Evolutionary conservation across 2,113 vertebrate species (phyloP), one percentile per base, ranked within the genome.

Genomic region (Chloroceryle aenea): DNA sequence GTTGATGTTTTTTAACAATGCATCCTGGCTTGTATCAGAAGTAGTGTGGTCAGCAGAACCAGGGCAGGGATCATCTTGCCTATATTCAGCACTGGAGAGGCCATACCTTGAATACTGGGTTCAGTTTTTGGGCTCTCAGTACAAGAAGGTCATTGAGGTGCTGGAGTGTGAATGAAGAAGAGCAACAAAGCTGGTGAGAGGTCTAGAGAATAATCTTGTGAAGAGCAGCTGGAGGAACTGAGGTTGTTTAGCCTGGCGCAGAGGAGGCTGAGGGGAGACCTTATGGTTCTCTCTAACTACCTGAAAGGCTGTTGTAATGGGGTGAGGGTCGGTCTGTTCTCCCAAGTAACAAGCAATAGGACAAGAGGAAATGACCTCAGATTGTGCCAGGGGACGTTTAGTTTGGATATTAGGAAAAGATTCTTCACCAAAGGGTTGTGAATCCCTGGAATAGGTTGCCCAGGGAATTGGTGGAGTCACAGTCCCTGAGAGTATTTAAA

Each of bases 111-210:
- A 63, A n/a, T 45, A 30, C 55, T 69, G 36, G 11, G 36, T 12
- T 69, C 26, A 50, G 36, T 38, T 74, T 38, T 85, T 55, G 34
- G 42, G 4, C 30, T 14, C 58, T 86, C 50, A 11, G 18, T 58
- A 2, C n/a, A 61, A 42, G 43, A 32, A 9, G 23, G 5, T n/a
- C 19, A 7, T 9, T n/a, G 67, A 64, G 43, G n/a, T 2, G 50
- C 56, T 88, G 53, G 14, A 73, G 30, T 1, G 4, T n/a, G 73
- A 36, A 69, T 38, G 25, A 30, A 48, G 71, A 55, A 48, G 52
- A 15, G 58, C 50, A 53, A 0, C 0, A 1, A 26, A 17, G 50
- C 25, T 84, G 52, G 8, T 23, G 43, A 25, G 27, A 58, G n/a
- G 14, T 4, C n/a, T 81, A 58, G 25, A 86, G 56, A 38, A 59